Percentiles rank a stretch among this genome's conserved stretches.
These are phyloP conservation scores for Porites australiensis DNA, from an alignment of 64 coral and sea anemone species.

Conservation along the genomic window DNA sequence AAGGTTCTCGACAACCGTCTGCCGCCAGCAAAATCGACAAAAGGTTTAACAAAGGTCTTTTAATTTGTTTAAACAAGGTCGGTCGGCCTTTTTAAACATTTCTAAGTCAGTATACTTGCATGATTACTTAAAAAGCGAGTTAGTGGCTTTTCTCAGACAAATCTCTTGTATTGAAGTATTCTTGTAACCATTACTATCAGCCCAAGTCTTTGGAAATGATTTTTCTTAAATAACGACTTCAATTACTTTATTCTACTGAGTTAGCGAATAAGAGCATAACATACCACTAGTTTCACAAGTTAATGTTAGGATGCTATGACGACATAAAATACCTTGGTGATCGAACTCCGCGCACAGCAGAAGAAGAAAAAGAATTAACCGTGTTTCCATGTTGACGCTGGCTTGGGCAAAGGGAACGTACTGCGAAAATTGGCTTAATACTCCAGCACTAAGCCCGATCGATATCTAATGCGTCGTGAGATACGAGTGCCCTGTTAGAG, in stretches of 20 bases:
- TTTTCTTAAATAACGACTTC: too few species aligned
- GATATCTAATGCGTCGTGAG: not conserved
- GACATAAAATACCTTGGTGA: constrained; percentile 19
- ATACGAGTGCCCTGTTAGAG: not conserved
- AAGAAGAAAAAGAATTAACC: not conserved
- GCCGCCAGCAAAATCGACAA: not conserved
- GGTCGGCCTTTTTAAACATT: not conserved
- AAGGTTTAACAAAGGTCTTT: not conserved
- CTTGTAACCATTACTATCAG: too few species aligned
- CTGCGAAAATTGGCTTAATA: not conserved
- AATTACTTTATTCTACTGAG: too few species aligned
- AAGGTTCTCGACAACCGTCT: not conserved
- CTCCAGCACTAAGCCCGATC: not conserved
- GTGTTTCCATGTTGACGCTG: not conserved
- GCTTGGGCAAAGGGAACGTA: not conserved
- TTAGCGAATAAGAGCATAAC: too few species aligned
- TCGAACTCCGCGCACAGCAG: not conserved
- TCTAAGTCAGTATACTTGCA: not conserved
- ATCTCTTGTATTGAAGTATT: not conserved
- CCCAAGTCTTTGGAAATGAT: too few species aligned
- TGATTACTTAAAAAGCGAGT: not conserved
- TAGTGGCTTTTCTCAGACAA: not conserved
- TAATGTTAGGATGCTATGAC: not conserved
- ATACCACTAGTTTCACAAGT: too few species aligned
- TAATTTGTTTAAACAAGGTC: constrained; percentile 41